Evolutionary conservation across 2,888 invertebrate species (phyloP).

Genomic region (Lithophane ornitopus): DNA sequence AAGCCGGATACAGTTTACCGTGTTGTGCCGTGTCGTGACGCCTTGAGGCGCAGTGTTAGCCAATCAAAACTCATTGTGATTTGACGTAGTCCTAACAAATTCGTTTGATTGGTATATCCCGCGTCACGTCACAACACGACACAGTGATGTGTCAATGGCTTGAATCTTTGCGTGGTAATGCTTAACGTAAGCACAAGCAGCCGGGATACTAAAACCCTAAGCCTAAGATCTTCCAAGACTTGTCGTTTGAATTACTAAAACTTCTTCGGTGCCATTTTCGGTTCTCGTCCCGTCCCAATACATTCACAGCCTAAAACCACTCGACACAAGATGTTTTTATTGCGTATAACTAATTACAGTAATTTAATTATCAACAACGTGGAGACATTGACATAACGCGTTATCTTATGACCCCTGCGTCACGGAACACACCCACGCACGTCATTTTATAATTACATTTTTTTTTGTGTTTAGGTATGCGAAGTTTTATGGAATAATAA

Average conservation of each 20-base stretch:
- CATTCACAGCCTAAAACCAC: conserved; percentile 28
- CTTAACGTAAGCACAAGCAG: neutral
- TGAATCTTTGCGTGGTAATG: neutral
- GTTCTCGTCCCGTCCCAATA: conserved; percentile 12
- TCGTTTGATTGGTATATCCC: neutral
- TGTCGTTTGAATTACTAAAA: neutral
- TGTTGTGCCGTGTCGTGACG: neutral
- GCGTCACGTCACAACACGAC: too few species aligned
- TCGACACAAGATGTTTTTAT: conserved; percentile 81
- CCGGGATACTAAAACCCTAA: neutral
- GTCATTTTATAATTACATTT: conserved; percentile 25
- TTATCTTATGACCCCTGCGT: conserved; percentile 76
- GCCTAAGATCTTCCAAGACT: too few species aligned
- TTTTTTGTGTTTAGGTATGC: neutral
- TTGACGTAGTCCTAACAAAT: neutral
- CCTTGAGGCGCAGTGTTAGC: neutral
- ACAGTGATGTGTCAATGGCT: too few species aligned
- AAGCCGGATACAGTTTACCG: neutral
- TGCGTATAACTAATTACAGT: conserved; percentile 69
- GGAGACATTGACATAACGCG: conserved; percentile 77
- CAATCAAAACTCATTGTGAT: neutral
- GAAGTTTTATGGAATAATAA: neutral
- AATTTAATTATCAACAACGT: conserved; percentile 63
- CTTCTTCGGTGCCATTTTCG: neutral
- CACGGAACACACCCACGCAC: conserved; percentile 82